phyloP scores from a whole-genome alignment of 2,888 invertebrate genomes.

The Mythimna ferrago region DNA sequence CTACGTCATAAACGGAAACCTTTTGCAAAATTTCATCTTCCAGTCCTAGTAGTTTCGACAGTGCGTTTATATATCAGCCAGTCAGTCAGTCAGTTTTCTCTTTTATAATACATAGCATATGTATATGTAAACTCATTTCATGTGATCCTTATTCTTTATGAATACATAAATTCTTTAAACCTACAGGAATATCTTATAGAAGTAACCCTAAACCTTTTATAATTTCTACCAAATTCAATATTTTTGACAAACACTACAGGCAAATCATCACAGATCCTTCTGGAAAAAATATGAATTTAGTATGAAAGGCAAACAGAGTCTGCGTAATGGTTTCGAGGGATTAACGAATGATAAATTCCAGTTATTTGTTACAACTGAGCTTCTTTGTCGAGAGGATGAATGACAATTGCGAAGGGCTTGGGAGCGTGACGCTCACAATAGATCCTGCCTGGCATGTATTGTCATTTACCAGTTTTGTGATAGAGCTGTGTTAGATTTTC shows the following conservation, averaged over 20 bases:
- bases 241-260: conserved; percentile 22
- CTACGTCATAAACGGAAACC: too few relatives aligned
- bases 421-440: conserved; percentile 60
- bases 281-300: conserved; percentile 68
- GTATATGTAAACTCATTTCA: too few relatives aligned
- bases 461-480: conserved; percentile 69
- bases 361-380: conserved; percentile 74
- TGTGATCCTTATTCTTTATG: too few relatives aligned
- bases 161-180: too few relatives aligned
- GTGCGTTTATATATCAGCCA: too few relatives aligned
- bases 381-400: conserved; percentile 73
- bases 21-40: too few relatives aligned
- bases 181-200: too few relatives aligned
- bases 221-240: conserved; percentile 20
- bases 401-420: conserved; percentile 77
- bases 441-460: conserved; percentile 50
- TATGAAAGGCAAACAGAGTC: conserved; percentile 65
- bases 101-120: too few relatives aligned
- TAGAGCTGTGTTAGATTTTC: conserved; percentile 69
- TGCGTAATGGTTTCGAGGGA: conserved; percentile 70
- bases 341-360: conserved; percentile 74
- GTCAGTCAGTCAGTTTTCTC: too few relatives aligned
- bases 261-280: conserved; percentile 66
- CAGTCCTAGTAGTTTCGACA: too few relatives aligned
- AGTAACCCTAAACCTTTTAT: not conserved